Evolutionary conservation across 2,113 vertebrate genomes (phyloP).

Genomic region (Pygoscelis antarcticus): DNA sequence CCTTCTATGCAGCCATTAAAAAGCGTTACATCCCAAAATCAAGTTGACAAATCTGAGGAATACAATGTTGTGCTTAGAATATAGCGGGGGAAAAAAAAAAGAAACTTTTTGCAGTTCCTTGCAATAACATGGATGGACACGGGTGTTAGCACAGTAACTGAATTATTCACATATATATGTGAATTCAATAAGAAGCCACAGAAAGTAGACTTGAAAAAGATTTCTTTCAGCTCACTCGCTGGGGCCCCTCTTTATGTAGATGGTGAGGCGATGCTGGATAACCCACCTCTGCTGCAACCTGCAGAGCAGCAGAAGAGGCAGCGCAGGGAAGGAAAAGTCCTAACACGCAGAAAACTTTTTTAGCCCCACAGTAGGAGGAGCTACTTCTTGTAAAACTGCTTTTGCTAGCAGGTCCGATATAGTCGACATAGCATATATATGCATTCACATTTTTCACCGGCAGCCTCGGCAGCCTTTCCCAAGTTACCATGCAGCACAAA

Average conservation of each 20-base stretch:
- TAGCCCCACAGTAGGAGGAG: not conserved
- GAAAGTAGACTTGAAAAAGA: not conserved
- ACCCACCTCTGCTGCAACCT: not conserved
- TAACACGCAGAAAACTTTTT: not conserved
- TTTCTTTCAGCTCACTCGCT: not conserved
- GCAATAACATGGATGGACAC: not conserved
- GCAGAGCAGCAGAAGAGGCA: not conserved
- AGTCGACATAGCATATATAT: not conserved
- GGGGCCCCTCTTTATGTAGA: not conserved
- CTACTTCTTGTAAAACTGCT: not conserved
- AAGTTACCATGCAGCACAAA: not conserved
- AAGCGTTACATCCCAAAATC: not conserved
- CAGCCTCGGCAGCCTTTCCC: not conserved
- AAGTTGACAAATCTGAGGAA: not conserved
- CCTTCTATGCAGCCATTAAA: not conserved
- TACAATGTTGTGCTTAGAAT: not conserved
- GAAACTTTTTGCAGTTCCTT: not conserved
- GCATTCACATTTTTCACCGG: not conserved
- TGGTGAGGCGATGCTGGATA: not conserved
- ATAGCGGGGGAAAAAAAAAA: not conserved
- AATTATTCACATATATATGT: not conserved
- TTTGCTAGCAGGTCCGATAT: not conserved
- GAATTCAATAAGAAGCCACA: not conserved
- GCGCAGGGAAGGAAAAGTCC: not conserved
- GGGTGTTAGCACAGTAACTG: not conserved